Evolutionary conservation across 2,888 invertebrate species (phyloP), one percentile per base, ranked within the genome.

Genomic region (Chrysolina oricalcia): DNA sequence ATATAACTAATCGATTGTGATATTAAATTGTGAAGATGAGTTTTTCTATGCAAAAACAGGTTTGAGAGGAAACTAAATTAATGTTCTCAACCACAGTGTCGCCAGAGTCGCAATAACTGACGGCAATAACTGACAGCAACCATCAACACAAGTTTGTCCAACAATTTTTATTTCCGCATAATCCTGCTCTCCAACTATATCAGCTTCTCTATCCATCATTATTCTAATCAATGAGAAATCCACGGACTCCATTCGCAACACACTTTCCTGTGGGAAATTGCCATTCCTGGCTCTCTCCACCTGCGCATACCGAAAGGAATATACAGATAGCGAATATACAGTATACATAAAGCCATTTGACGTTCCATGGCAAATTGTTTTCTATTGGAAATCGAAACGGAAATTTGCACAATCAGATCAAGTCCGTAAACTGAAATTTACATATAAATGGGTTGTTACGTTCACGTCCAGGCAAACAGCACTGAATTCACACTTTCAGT

Each of bases 361-460:
- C 69, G 69, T 73, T 69, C 69, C 64, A 41, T 59, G 72, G 75
- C 65, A 78, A 78, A 78, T 75, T 78, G 78, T 78, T 78, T 78
- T 74, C 74, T 73, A 78, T 70, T 59, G 75, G 50, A 76, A 77
- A 70, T 74, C 74, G 72, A 73, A 74, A 66, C 64, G 65, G 72
- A 74, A 76, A 76, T 72, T 75, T 74, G 67, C 72, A 74, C 68
- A 68, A 68, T 68, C 68, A 53, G 40, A 68, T 50, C 68, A 40
- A 41, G 68, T 35, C 68, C 68, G 68, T 68, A 68, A 68, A 68
- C 53, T 56, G 66, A 43, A 72, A 72, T 72, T 72, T 72, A 56
- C 72, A 72, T 72, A 66, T 72, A 72, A 66, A 72, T 72, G 72
- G 72, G 56, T 35, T 46, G 72, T 41, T 53, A 56, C 68, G 53